Conservation (phyloP, 2,113 vertebrate genomes). For the Hippoglossus stenolepis region DNA sequence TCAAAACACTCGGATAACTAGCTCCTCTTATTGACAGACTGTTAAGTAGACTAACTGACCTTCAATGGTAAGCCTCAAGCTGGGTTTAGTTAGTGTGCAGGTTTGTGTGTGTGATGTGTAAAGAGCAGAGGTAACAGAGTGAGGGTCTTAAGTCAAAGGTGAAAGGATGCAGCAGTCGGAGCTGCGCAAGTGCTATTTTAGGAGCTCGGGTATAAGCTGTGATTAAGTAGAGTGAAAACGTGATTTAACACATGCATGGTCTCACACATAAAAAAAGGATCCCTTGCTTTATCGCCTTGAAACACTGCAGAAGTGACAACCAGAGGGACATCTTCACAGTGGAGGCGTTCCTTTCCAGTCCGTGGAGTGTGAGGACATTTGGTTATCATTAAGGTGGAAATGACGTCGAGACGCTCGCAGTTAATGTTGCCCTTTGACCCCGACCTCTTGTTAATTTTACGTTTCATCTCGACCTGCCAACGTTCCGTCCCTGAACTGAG, state of each 20-base stretch:
- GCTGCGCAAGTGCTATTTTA: slow-evolving; percentile 9
- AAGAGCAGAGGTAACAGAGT: background rate
- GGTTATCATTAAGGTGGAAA: background rate
- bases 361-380: background rate
- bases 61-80: slow-evolving; percentile 33
- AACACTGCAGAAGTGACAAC: no score
- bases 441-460: background rate
- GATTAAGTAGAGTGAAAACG: background rate
- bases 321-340: no score
- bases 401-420: background rate
- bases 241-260: background rate
- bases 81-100: slow-evolving; percentile 8
- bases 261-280: background rate
- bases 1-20: slow-evolving; percentile 23
- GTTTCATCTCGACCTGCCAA: background rate
- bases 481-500: no score
- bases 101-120: background rate
- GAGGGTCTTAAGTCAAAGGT: background rate
- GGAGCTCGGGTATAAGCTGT: slow-evolving; percentile 15
- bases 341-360: background rate
- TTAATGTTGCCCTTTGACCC: background rate
- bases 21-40: slow-evolving; percentile 31
- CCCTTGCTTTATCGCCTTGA: background rate
- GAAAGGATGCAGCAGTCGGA: slow-evolving; percentile 14
- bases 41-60: slow-evolving; percentile 42